A percentile compares a stretch with the other conserved stretches of the same genome.
Evolutionary conservation across 2,797 vertebrate species (phyloP).

Genomic region (Poecilia picta): DNA sequence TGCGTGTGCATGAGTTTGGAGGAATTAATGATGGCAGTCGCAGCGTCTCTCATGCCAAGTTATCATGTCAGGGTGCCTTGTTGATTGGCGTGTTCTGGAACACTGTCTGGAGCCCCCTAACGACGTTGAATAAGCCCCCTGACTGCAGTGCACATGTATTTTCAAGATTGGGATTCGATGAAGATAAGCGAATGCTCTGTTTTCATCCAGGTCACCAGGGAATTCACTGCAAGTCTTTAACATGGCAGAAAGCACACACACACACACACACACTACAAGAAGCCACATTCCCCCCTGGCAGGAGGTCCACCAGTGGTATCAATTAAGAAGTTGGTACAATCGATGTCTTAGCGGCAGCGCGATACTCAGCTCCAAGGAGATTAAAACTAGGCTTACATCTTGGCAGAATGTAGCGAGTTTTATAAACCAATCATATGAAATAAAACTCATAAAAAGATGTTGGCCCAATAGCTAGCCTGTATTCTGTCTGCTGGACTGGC

Average conservation of each 20-base stretch:
- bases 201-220: constrained; percentile 67
- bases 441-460: constrained; percentile 49
- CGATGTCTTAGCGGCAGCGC: constrained; percentile 72
- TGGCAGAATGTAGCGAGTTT: constrained; percentile 52
- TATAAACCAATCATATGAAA: constrained; percentile 38
- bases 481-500: constrained; percentile 43
- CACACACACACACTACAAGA: constrained; percentile 22
- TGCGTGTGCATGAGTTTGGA: constrained; percentile 10
- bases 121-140: constrained; percentile 48
- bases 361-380: constrained; percentile 74
- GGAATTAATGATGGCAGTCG: constrained; percentile 48
- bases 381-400: constrained; percentile 72
- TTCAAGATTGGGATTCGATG: constrained; percentile 72
- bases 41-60: constrained; percentile 28
- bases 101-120: constrained; percentile 49
- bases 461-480: constrained; percentile 32
- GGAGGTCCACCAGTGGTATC: constrained; percentile 74
- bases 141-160: constrained; percentile 32
- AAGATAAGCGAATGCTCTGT: constrained; percentile 74
- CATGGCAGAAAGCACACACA: constrained; percentile 44
- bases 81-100: constrained; percentile 39
- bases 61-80: constrained; percentile 24
- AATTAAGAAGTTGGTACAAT: constrained; percentile 77
- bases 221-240: constrained; percentile 65
- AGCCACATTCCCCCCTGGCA: constrained; percentile 41